These are phyloP conservation scores for Phoxinus dragarum DNA, from an alignment of 2,797 vertebrate genomes.

Conservation along the genomic window DNA sequence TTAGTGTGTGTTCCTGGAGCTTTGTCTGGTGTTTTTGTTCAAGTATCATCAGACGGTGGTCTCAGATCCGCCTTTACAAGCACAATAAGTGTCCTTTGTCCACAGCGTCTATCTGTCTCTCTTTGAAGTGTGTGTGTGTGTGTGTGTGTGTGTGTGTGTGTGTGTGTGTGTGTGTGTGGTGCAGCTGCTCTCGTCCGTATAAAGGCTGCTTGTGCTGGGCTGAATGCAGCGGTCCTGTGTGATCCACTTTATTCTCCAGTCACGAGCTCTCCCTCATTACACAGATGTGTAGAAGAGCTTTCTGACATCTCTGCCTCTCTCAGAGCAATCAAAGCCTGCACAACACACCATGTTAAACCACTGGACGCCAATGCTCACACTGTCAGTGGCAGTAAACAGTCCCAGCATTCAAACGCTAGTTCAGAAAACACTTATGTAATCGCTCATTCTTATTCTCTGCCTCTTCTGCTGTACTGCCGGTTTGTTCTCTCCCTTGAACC, in stretches of 20 bases:
- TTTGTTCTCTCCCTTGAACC: neutral
- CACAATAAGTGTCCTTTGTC: neutral
- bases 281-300: neutral
- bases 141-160: neutral
- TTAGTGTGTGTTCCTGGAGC: neutral
- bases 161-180: slow-evolving; percentile 8
- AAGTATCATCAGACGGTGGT: neutral
- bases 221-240: neutral
- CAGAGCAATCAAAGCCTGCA: neutral
- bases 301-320: neutral
- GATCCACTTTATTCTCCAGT: slow-evolving; percentile 42
- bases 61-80: too few relatives aligned
- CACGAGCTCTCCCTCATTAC: slow-evolving; percentile 31
- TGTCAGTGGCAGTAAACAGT: neutral
- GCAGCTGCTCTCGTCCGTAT: slow-evolving; percentile 1
- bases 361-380: neutral
- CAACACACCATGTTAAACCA: neutral
- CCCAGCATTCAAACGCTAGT: neutral
- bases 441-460: neutral
- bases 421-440: neutral
- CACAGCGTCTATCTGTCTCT: neutral
- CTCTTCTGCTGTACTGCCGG: neutral
- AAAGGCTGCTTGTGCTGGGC: slow-evolving; percentile 34
- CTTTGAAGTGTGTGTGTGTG: slow-evolving; percentile 18
- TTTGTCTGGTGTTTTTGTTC: neutral